Evolutionary conservation across 2,113 vertebrate species (phyloP), one percentile per base, ranked within the genome.

Genomic region (Poeciliopsis occidentalis): DNA sequence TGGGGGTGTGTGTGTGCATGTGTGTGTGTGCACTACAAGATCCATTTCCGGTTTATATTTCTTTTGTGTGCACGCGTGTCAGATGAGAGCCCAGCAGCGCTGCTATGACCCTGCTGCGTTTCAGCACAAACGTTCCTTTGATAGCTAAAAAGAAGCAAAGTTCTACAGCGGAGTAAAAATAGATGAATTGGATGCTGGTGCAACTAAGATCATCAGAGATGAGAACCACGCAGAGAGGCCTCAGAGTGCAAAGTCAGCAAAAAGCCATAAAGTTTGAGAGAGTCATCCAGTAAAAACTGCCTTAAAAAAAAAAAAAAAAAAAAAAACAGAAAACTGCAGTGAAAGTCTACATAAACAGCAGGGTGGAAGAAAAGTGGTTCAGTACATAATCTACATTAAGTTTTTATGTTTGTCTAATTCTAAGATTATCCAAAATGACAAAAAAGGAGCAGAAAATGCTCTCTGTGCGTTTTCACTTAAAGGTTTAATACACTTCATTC

Each of bases 221-320:
- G 72, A 79, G 64, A 11, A 54, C 54, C 68, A 11, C 30, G 61
- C 57, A 60, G 67, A 19, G 57, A 76, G 32, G 69, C 17, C 62
- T 68, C 60, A 3, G 19, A 31, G 69, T 79, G 79, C 81, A 80
- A 61, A 84, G 41, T 79, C 81, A 63, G 71, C 80, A 68, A 67
- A 80, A 82, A 39, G 54, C 37, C 30, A 10, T 10, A 60, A 79
- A 76, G 78, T 67, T 83, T 47, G 44, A 19, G 13, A 15, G 13
- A 15, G 44, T 84, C 29, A 65, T 1, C n/a, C 8, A n/a, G 24
- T 1, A 60, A 7, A n/a, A 34, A 17, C 31, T 0, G 30, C 64
- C 67, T 4, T 4, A 41, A 41, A 41, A 41, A 41, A 4, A 29
- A 13, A 29, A 29, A 29, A 29, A 29, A 29, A 29, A 29, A 29